Evolutionary conservation across 1,140 invertebrate genomes (phyloP).

Genomic region (Chelonus insularis): DNA sequence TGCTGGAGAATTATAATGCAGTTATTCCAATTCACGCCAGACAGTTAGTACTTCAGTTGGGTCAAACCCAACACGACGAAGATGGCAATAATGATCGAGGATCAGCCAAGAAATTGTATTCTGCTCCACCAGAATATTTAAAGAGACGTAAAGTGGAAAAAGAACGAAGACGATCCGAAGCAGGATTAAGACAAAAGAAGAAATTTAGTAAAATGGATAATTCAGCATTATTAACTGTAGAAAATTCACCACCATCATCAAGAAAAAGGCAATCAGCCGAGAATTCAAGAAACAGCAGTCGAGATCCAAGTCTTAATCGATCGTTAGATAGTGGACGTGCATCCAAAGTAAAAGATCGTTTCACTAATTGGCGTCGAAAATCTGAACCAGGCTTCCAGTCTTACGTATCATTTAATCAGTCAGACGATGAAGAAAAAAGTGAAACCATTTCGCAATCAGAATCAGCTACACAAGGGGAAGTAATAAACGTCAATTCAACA

Average conservation of each 20-base stretch:
- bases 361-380: constrained; percentile 69
- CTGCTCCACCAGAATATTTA: constrained; percentile 84
- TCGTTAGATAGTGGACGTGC: constrained; percentile 45
- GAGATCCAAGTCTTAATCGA: constrained; percentile 51
- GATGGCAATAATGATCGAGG: constrained; percentile 55
- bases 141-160: constrained; percentile 76
- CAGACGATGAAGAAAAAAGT: constrained; percentile 43
- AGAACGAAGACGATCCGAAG: constrained; percentile 71
- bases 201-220: constrained; percentile 54
- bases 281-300: constrained; percentile 42
- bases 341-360: constrained; percentile 57
- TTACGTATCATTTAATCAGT: constrained; percentile 50
- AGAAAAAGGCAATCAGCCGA: constrained; percentile 42
- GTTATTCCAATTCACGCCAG: constrained; percentile 92
- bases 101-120: constrained; percentile 73
- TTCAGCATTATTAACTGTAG: constrained; percentile 29
- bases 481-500: not conserved
- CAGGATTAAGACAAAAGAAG: constrained; percentile 63
- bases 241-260: constrained; percentile 49
- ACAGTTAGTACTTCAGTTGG: constrained; percentile 89
- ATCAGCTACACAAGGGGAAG: not conserved
- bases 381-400: constrained; percentile 69
- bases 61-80: constrained; percentile 73
- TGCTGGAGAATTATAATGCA: constrained; percentile 92
- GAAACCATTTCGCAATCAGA: not conserved